Evolutionary conservation across 1,140 invertebrate genomes (phyloP), one percentile per base, ranked within the genome.

Genomic region (Epicauta chinensis): DNA sequence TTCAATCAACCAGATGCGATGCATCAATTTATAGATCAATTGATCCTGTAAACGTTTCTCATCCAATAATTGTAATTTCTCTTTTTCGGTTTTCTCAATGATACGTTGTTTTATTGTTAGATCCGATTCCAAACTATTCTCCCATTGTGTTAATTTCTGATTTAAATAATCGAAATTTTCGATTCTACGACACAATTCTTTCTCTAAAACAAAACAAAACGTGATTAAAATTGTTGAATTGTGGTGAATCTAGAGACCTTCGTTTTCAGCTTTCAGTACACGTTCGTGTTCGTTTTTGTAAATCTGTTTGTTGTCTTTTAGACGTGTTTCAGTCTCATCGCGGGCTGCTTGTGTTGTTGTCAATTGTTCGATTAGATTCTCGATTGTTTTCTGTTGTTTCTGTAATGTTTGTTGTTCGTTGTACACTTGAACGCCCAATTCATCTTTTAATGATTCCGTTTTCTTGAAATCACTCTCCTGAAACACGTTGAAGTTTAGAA

Each of bases 11-110:
- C 76, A 79, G 3, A 79, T 72, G 54, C 77, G 72, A 14, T 71
- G 72, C 57, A 71, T 76, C 6, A 80, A 55, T n/a, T 74, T 72
- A 53, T 73, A 77, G 36, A 79, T 72, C 11, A 77, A 59, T 55
- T 74, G 67, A 55, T 79, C 77, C 73, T 77, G 64, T 54, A 74
- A 63, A 15, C 74, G 62, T 58, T 79, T 78, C 53, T 79, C 74
- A 31, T 73, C 70, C 7, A 71, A 70, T n/a, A 76, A 56, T 14
- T 66, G 61, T 16, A 60, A 58, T 52, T 77, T 77, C 51, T 80
- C 77, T 29, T 67, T 65, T 14, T 67, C 64, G 58, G 77, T 75
- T 63, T 79, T 79, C 56, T 78, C 76, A 0, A 75, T 73, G 55
- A 77, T 71, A 16, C 77, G 68, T 53, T 78, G 74, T 56, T 73